phyloP scores from a whole-genome alignment of 2,113 vertebrate genomes.

The Bubo blakistoni region DNA sequence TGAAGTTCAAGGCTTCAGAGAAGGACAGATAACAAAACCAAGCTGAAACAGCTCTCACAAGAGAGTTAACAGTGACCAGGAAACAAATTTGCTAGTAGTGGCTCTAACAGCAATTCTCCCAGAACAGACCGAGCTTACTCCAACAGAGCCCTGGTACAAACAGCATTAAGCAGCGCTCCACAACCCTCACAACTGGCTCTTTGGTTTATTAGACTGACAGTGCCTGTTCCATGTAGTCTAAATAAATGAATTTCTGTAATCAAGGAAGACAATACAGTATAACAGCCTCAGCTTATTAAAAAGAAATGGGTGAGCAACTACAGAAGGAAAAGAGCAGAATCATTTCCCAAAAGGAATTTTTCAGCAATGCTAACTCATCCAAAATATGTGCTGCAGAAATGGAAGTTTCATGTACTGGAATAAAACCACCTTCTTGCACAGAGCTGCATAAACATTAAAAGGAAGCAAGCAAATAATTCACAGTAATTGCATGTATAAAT shows the following conservation, averaged over 20 bases:
- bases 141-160: background rate
- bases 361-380: background rate
- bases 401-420: background rate
- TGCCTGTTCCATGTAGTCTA: background rate
- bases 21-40: background rate
- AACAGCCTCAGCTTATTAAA: background rate
- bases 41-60: accelerated
- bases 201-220: background rate
- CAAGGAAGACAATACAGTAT: background rate
- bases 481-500: background rate
- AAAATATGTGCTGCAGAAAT: background rate
- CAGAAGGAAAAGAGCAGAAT: background rate
- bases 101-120: background rate
- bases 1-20: background rate
- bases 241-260: conserved; percentile 1
- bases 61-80: background rate
- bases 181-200: background rate
- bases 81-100: background rate
- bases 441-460: background rate
- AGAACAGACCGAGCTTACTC: background rate
- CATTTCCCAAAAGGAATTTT: background rate
- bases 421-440: background rate
- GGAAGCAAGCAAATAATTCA: background rate
- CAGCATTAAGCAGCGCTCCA: background rate
- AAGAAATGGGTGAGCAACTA: background rate